phyloP scores from a whole-genome alignment of 2,888 invertebrate species.

The Pyrrhosoma nymphula region DNA sequence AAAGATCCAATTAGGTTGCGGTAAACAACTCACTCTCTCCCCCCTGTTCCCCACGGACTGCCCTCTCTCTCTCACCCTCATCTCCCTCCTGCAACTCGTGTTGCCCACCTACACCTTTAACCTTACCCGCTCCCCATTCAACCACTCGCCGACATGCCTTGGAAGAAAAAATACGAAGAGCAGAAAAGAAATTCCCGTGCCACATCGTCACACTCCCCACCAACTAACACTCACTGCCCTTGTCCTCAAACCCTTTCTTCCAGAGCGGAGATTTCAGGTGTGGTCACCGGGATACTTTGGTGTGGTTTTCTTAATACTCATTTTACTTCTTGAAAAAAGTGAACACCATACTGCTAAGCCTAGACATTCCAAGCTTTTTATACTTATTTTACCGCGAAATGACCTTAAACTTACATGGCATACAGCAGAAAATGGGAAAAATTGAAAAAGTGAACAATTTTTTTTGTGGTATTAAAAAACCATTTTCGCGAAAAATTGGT shows the following conservation, averaged over 20 bases:
- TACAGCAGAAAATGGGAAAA: no score
- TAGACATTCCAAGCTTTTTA: no score
- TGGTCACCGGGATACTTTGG: no score
- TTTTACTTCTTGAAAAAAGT: no score
- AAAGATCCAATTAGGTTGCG: conserved; percentile 64
- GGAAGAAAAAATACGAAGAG: background rate
- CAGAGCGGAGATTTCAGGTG: no score
- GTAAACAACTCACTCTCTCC: conserved; percentile 55
- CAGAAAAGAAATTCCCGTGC: background rate
- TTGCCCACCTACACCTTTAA: background rate
- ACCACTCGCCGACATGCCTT: background rate
- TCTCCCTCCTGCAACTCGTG: background rate
- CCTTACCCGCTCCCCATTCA: background rate
- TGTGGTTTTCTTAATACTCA: no score
- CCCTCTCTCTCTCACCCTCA: background rate
- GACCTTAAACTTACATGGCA: no score
- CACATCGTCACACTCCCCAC: background rate
- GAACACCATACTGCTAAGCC: no score
- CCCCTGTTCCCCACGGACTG: background rate
- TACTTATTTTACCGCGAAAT: no score
- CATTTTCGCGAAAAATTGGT: no score
- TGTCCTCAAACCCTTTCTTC: background rate
- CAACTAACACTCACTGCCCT: background rate
- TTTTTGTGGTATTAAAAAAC: no score
- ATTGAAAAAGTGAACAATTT: no score